Percentiles rank a stretch among this genome's conserved stretches.
These are phyloP conservation scores for Gambusia holbrooki DNA, from an alignment of 2,113 vertebrate genomes.

Conservation along the genomic window DNA sequence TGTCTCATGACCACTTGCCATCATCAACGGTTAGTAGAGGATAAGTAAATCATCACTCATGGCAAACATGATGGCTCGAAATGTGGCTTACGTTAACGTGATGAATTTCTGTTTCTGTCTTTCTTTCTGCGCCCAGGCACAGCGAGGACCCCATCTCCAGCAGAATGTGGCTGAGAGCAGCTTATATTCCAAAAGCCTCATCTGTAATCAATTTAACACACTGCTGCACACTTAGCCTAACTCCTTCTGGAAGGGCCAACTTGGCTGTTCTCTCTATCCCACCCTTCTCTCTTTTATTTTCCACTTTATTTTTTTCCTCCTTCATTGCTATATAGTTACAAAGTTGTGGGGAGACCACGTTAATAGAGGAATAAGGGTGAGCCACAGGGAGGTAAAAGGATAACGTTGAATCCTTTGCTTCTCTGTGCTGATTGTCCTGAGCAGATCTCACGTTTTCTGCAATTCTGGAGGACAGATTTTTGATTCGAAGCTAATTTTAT, in stretches of 20 bases:
- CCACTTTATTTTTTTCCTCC: slow-evolving; percentile 40
- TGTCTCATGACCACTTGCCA: neutral
- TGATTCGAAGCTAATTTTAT: neutral
- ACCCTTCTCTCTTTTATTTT: slow-evolving; percentile 45
- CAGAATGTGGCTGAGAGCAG: slow-evolving; percentile 39
- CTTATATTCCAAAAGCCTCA: slow-evolving; percentile 52
- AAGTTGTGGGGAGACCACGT: slow-evolving; percentile 18
- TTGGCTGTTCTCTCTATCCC: slow-evolving; percentile 37
- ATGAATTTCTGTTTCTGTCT: slow-evolving; percentile 18
- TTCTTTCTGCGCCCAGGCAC: slow-evolving; percentile 37
- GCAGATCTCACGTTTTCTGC: neutral
- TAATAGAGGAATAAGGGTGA: slow-evolving; percentile 22
- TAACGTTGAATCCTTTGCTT: slow-evolving; percentile 21
- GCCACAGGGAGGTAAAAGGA: neutral
- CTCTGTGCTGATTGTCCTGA: slow-evolving; percentile 10
- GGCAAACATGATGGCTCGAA: slow-evolving; percentile 14
- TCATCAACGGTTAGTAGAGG: slow-evolving; percentile 6
- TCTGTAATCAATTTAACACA: slow-evolving; percentile 76
- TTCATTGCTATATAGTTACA: slow-evolving; percentile 27
- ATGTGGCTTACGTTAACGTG: slow-evolving; percentile 20
- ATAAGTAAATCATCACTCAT: neutral
- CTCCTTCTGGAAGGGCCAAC: slow-evolving; percentile 60
- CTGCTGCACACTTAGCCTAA: slow-evolving; percentile 63
- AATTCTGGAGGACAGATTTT: slow-evolving; percentile 26
- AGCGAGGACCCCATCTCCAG: slow-evolving; percentile 27